phyloP scores from a whole-genome alignment of 2,113 vertebrate species.

The Morphnarchus princeps region DNA sequence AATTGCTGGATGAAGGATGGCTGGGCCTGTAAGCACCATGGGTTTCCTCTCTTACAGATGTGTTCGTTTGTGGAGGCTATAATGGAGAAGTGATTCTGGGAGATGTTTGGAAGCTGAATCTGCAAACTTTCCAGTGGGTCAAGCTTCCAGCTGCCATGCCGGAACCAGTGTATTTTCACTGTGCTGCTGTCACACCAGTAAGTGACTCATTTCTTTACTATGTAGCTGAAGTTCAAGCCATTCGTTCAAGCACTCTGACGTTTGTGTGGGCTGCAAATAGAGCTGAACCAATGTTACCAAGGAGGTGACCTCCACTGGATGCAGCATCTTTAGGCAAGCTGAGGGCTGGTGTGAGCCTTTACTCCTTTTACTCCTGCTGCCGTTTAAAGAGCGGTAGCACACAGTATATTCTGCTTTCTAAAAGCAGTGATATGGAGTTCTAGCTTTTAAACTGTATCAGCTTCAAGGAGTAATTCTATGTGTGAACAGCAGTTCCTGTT shows the following conservation, averaged over 20 bases:
- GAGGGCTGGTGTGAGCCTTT: neutral
- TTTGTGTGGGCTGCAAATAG: neutral
- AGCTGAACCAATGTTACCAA: neutral
- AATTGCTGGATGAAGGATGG: fast-evolving
- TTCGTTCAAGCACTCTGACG: fast-evolving
- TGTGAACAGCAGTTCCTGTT: neutral
- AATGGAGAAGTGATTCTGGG: constrained; percentile 93
- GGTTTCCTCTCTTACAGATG: constrained; percentile 72
- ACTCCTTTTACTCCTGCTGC: neutral
- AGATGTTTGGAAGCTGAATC: constrained; percentile 93
- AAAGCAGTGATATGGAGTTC: fast-evolving
- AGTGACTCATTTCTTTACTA: constrained; percentile 28
- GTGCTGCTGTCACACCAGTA: constrained; percentile 95
- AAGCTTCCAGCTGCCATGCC: constrained; percentile 93
- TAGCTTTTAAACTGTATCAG: neutral
- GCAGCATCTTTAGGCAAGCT: neutral
- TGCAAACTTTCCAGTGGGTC: constrained; percentile 93
- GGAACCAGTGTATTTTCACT: constrained; percentile 97
- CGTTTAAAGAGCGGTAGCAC: neutral
- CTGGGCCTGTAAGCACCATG: neutral
- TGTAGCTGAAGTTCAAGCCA: fast-evolving
- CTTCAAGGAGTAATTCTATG: neutral
- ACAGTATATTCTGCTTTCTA: fast-evolving
- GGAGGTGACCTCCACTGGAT: neutral
- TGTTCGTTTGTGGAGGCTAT: constrained; percentile 95